A percentile compares a stretch with the other conserved stretches of the same genome.
These are phyloP conservation scores for Amphipoea oculea DNA, from an alignment of 2,888 invertebrate species.

Conservation along the genomic window DNA sequence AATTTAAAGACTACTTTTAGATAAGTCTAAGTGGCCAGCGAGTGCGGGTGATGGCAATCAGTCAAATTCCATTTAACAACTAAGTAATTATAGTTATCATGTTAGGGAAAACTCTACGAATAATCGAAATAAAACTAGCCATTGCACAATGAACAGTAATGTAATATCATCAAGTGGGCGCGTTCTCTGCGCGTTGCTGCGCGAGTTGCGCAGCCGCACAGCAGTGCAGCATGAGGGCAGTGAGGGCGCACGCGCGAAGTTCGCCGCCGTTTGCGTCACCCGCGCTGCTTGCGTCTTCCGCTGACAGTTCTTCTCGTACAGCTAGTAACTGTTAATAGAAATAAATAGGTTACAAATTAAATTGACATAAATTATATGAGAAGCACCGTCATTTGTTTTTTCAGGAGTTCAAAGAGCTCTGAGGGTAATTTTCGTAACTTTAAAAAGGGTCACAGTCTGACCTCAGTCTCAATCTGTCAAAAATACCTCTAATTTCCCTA, in stretches of 20 bases:
- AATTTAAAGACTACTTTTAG: neutral
- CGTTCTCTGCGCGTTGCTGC: slow-evolving; percentile 77
- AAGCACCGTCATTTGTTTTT: neutral
- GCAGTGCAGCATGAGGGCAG: slow-evolving; percentile 98
- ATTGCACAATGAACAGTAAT: slow-evolving; percentile 74
- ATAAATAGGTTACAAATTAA: neutral
- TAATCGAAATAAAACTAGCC: slow-evolving; percentile 60
- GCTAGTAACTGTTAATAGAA: slow-evolving; percentile 78
- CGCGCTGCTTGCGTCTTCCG: slow-evolving; percentile 79
- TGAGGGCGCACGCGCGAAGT: slow-evolving; percentile 96
- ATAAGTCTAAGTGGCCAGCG: neutral
- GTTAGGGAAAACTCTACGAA: neutral
- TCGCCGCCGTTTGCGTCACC: slow-evolving; percentile 83
- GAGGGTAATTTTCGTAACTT: too few species aligned
- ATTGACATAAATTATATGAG: neutral
- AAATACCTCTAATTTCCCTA: too few species aligned
- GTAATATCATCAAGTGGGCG: slow-evolving; percentile 81
- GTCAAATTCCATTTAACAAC: neutral
- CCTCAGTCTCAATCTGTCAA: too few species aligned
- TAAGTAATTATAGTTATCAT: too few species aligned
- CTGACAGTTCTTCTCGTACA: slow-evolving; percentile 86
- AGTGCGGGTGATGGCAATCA: neutral
- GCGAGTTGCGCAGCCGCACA: slow-evolving; percentile 97
- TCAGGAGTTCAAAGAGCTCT: neutral
- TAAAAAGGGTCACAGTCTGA: too few species aligned